Conservation (phyloP, 2,888 invertebrate species). For the Deroplatys truncata region DNA sequence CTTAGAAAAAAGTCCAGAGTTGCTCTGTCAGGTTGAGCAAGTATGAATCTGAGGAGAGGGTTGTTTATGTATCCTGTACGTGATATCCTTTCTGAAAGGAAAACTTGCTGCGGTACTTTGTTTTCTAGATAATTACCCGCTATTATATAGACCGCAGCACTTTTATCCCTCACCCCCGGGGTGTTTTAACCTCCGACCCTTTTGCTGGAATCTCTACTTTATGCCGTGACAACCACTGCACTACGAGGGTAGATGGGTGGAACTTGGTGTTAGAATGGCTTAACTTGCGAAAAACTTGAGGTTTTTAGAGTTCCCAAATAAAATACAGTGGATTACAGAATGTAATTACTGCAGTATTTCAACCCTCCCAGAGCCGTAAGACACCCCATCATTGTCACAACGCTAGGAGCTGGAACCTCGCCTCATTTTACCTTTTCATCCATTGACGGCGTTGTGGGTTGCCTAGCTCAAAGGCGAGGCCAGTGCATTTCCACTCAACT, state of each 20-base stretch:
- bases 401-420: not conserved
- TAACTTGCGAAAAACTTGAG: conserved; percentile 15
- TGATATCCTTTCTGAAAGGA: conserved; percentile 4
- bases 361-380: not conserved
- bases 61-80: not conserved
- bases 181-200: not conserved
- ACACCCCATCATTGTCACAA: not conserved
- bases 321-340: conserved; percentile 11
- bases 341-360: conserved; percentile 12
- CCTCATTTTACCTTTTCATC: not conserved
- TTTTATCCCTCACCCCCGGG: not conserved
- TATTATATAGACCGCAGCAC: not conserved
- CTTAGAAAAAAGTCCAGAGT: no score
- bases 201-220: conserved; percentile 5
- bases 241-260: not conserved
- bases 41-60: not conserved
- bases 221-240: not conserved
- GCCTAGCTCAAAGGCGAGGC: no score
- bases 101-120: not conserved
- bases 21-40: not conserved
- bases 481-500: no score
- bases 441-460: not conserved
- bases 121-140: conserved; percentile 5
- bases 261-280: conserved; percentile 1
- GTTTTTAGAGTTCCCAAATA: conserved; percentile 10